Evolutionary conservation across 2,797 vertebrate species (phyloP).

Genomic region (Semaprochilodus insignis): DNA sequence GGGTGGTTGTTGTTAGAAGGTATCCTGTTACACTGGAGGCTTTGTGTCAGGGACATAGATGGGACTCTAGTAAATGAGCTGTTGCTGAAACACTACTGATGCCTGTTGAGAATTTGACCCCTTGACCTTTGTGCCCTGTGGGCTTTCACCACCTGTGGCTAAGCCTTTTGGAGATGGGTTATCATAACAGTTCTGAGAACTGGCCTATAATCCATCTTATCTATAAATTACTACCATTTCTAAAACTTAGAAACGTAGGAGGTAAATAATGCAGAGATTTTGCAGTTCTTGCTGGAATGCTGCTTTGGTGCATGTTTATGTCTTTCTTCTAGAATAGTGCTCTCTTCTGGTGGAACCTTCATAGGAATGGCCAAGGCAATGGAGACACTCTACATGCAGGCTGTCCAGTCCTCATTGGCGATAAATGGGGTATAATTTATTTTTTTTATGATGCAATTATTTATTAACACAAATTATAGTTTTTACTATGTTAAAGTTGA

Average conservation of each 20-base stretch:
- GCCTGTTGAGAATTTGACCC: slow-evolving; percentile 41
- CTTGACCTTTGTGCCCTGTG: slow-evolving; percentile 50
- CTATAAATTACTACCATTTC: background rate
- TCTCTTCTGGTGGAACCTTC: slow-evolving; percentile 98
- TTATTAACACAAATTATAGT: background rate
- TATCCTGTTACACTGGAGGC: slow-evolving; percentile 29
- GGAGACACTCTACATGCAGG: slow-evolving; percentile 90
- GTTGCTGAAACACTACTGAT: slow-evolving; percentile 42
- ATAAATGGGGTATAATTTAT: slow-evolving; percentile 90
- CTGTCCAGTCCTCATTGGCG: slow-evolving; percentile 90
- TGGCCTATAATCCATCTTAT: background rate
- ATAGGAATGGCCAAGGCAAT: slow-evolving; percentile 84
- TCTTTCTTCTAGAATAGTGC: slow-evolving; percentile 84
- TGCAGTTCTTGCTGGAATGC: background rate
- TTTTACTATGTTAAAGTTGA: background rate
- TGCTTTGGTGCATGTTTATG: background rate
- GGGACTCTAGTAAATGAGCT: slow-evolving; percentile 51
- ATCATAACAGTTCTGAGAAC: background rate
- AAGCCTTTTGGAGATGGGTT: slow-evolving; percentile 1
- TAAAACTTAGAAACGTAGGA: background rate
- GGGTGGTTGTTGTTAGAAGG: slow-evolving; percentile 14
- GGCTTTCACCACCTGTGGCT: slow-evolving; percentile 40
- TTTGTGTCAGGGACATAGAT: slow-evolving; percentile 12
- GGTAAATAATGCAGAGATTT: background rate
- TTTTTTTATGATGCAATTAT: background rate